Percentiles rank a stretch among this genome's conserved stretches.
These are phyloP conservation scores for Epirrhoe alternata DNA, from an alignment of 2,888 invertebrate species.

Conservation along the genomic window DNA sequence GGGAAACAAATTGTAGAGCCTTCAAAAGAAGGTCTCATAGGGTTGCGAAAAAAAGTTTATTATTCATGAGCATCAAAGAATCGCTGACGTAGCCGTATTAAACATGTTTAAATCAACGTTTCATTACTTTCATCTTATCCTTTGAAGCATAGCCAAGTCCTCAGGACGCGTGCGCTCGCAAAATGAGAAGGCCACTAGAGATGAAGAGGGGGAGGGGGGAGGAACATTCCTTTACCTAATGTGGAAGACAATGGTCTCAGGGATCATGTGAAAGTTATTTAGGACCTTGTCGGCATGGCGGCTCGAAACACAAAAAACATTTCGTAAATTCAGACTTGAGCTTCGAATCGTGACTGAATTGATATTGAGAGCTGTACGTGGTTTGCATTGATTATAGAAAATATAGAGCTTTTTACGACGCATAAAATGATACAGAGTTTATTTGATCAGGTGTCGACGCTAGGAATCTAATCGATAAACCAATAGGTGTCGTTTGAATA, in stretches of 20 bases:
- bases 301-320: conserved; percentile 42
- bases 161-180: conserved; percentile 65
- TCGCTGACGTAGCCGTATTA: neutral
- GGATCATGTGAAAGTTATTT: conserved; percentile 69
- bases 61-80: neutral
- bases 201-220: conserved; percentile 40
- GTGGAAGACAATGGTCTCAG: conserved; percentile 79
- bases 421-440: conserved; percentile 22
- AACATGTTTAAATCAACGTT: conserved; percentile 17
- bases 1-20: neutral
- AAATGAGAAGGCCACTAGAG: conserved; percentile 59
- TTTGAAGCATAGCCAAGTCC: conserved; percentile 39
- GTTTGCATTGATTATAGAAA: conserved; percentile 24
- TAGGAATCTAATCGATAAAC: conserved; percentile 30
- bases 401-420: conserved; percentile 19
- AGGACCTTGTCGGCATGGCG: conserved; percentile 42
- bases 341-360: conserved; percentile 19
- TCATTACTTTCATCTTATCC: conserved; percentile 32
- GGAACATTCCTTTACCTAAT: conserved; percentile 78
- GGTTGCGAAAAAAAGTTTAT: neutral
- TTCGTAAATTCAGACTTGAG: conserved; percentile 15
- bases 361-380: conserved; percentile 26
- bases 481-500: conserved; percentile 9
- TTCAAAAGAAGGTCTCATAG: neutral
- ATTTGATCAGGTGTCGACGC: conserved; percentile 42